Evolutionary conservation across 2,797 vertebrate genomes (phyloP), one percentile per base, ranked within the genome.

Genomic region (Coregonus sp.): DNA sequence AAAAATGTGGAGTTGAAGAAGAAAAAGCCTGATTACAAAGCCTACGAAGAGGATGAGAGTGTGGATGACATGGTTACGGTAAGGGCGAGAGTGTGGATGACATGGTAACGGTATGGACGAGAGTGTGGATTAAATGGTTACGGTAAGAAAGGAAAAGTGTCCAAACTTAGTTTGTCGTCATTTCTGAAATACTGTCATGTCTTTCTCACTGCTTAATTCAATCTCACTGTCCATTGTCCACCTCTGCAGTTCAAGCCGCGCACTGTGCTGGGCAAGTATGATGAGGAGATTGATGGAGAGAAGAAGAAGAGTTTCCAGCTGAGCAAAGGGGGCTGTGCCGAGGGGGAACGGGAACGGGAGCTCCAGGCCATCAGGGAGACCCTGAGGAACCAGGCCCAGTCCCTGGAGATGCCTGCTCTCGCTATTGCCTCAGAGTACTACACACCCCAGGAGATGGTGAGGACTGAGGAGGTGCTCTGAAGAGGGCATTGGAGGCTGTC

Each of bases 211-310:
- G 51, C 70, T 54, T 50, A 1, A 25, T 47, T 75, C 25, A 5
- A 47, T 11, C 9, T 20, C 18, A 29, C 37, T 66, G 37, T 50
- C 15, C 59, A 25, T 3, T 63, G 59, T 63, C 15, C 40, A 12
- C 50, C 40, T 54, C 25, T 37, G 51, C 73, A 95, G 65, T 87
- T 95, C 1, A 97, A 96, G 72, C 63, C 89, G 1, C 95, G 86
- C 33, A 84, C 93, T 0, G 90, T 98, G 6, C 92, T 98, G 75
- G 93, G 96, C 40, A 98, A 98, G 85, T 98, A 98, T 0, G 97
- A 98, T 0, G 97, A 97, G 82, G 97, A 98, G 87, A 96, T 98
- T 0, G 96, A 98, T 0, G 97, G 97, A 0, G 96, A 97, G 83
- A 96, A 96, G 89, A 97, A 96, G 33, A 96, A 95, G 75, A 95